These are phyloP conservation scores for Gouania willdenowi DNA, from an alignment of 2,797 vertebrate species.

Conservation along the genomic window DNA sequence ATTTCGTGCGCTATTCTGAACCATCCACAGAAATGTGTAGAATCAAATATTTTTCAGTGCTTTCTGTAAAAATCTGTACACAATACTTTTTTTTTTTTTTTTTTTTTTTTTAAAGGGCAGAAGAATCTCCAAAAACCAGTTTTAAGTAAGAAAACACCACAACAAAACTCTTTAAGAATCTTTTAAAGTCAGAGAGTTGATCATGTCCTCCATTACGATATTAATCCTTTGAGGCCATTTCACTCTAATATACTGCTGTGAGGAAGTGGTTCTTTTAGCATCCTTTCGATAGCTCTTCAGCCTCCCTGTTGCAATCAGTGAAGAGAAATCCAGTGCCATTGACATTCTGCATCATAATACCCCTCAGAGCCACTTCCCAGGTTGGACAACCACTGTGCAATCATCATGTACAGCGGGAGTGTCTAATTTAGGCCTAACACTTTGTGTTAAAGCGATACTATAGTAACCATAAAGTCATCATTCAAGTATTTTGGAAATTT, in stretches of 20 bases:
- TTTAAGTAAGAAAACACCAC: no score
- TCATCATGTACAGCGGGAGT: conserved; percentile 48
- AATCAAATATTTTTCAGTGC: no score
- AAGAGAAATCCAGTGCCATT: conserved; percentile 27
- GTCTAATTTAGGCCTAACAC: conserved; percentile 43
- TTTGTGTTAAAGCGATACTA: conserved; percentile 30
- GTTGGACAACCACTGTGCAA: conserved; percentile 22
- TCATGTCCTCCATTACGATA: conserved; percentile 7
- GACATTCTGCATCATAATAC: conserved; percentile 30
- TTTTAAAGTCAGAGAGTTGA: conserved; percentile 14
- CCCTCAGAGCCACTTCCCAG: conserved; percentile 28
- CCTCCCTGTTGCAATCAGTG: conserved; percentile 37
- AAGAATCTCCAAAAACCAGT: no score
- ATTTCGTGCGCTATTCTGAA: no score
- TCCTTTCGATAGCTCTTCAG: conserved; percentile 33
- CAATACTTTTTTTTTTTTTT: no score
- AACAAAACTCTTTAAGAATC: no score
- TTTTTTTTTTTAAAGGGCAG: no score
- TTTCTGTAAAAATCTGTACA: no score
- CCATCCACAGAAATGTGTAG: no score
- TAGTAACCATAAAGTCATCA: conserved; percentile 32
- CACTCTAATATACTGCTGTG: conserved; percentile 28
- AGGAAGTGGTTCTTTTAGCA: conserved; percentile 22
- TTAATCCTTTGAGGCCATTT: conserved; percentile 30
- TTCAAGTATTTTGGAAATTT: conserved; percentile 23